A percentile compares a stretch with the other conserved stretches of the same genome.
phyloP scores from a whole-genome alignment of 2,888 invertebrate species.

The Phymatocera aterrima region DNA sequence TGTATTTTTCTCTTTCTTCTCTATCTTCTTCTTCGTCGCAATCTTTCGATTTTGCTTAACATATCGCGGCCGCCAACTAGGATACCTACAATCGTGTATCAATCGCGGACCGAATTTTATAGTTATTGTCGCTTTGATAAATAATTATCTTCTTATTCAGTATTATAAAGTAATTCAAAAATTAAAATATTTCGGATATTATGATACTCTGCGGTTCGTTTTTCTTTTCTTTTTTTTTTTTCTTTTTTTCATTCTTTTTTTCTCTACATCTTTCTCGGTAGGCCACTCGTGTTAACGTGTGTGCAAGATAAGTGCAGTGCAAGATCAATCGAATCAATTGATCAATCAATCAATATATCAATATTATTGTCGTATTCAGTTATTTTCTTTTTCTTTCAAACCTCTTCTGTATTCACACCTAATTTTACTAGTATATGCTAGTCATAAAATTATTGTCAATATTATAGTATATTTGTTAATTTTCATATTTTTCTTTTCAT shows the following conservation, averaged over 20 bases:
- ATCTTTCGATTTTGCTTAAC: no score
- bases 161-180: no score
- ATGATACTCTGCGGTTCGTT: no score
- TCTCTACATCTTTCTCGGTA: conserved; percentile 25
- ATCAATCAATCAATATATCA: conserved; percentile 48
- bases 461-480: background rate
- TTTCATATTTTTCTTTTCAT: background rate
- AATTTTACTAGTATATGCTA: background rate
- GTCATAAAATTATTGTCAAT: conserved; percentile 27
- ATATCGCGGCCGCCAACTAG: no score
- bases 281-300: conserved; percentile 56
- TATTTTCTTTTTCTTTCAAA: background rate
- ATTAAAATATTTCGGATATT: no score
- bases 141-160: no score
- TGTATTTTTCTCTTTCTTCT: no score
- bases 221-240: background rate
- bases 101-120: no score
- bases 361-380: conserved; percentile 57
- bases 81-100: no score
- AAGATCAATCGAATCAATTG: conserved; percentile 46
- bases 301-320: conserved; percentile 57
- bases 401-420: no score
- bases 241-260: conserved; percentile 33
- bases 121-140: no score
- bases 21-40: no score